Percentiles rank a stretch among this genome's conserved stretches.
Evolutionary conservation across 2,888 invertebrate genomes (phyloP).

Genomic region (Drosophila maculinotata): DNA sequence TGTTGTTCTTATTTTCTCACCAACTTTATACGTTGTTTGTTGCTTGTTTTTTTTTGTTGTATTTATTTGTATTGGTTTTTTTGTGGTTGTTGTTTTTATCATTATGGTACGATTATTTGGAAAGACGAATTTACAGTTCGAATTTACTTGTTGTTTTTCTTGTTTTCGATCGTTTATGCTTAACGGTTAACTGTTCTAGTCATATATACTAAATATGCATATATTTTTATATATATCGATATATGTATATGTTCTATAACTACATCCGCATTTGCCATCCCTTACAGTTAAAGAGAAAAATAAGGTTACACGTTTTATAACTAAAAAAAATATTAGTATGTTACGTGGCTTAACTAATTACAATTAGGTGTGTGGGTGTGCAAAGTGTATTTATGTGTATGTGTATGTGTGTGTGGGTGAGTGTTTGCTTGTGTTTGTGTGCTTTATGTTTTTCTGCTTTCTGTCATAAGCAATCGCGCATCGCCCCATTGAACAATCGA

Average conservation of each 20-base stretch:
- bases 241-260: conserved; percentile 37
- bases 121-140: conserved; percentile 76
- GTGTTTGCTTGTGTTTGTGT: conserved; percentile 6
- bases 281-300: conserved; percentile 50
- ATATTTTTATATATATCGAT: conserved; percentile 36
- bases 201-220: conserved; percentile 53
- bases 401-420: conserved; percentile 2
- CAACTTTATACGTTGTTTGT: conserved; percentile 21
- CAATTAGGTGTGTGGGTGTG: conserved; percentile 28
- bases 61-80: conserved; percentile 47
- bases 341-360: conserved; percentile 58
- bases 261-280: conserved; percentile 40
- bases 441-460: background rate
- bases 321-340: conserved; percentile 52
- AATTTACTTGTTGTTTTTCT: conserved; percentile 48
- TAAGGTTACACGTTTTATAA: conserved; percentile 53
- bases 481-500: background rate
- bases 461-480: conserved; percentile 3
- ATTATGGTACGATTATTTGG: conserved; percentile 66
- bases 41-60: conserved; percentile 42
- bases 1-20: conserved; percentile 41
- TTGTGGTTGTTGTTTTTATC: conserved; percentile 36
- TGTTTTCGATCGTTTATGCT: conserved; percentile 33
- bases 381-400: conserved; percentile 3
- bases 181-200: conserved; percentile 50